Evolutionary conservation across 2,797 vertebrate species (phyloP), one percentile per base, ranked within the genome.

Genomic region (Parotocinclus haroldoi): DNA sequence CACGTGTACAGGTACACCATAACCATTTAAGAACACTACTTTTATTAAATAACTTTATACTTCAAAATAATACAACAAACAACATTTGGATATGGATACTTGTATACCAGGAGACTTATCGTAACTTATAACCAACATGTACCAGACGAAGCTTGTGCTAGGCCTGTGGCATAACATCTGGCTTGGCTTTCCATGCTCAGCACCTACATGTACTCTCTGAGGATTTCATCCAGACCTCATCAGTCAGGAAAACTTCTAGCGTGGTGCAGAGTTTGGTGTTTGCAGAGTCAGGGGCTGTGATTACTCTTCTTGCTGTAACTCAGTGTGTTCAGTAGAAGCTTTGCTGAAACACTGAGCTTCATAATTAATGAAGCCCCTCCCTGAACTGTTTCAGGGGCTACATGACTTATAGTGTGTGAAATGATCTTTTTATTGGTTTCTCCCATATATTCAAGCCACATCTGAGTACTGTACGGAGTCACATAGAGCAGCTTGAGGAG

Each of bases 201-300:
- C 42, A 60, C 66, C 5, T 63, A 62, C 48, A 59, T 62, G 17
- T 59, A 63, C 53, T 68, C 59, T 61, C 68, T 79, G 62, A 78
- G 74, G 74, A 69, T 68, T 75, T 78, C 80, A 78, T 72, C 73
- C 51, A 73, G 77, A 76, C 66, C 75, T 68, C 69, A 78, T 80
- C 55, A 58, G 49, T 80, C 72, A 76, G 38, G 54, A 65, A 63
- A 66, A 75, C 62, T 76, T 78, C 73, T 74, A 75, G 68, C 68
- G 53, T 78, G 76, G 74, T 74, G 53, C 18, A 48, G 68, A 73
- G 76, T 77, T 71, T 84, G 77, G 75, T 83, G 84, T 84, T 84
- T 84, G 71, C 54, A 51, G 86, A 85, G 88, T 57, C 84, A 86
- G 76, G 88, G 89, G 85, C 84, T 81, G 66, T 66, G 59, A 83